A percentile compares a stretch with the other conserved stretches of the same genome.
Conservation (phyloP, 2,888 invertebrate genomes). For the Ryuthela nishihirai region DNA sequence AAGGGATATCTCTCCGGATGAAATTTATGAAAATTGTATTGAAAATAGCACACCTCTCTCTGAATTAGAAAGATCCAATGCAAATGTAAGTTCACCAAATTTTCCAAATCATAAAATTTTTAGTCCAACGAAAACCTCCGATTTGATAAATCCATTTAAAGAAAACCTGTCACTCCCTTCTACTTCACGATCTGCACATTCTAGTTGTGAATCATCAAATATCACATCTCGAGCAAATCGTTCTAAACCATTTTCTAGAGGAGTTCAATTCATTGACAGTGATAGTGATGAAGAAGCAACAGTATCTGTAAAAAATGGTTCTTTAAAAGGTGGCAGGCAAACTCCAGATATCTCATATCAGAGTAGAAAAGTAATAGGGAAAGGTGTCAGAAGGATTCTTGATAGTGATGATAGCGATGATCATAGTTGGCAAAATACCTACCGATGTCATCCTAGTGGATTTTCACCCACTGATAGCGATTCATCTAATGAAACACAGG, state of each 20-base stretch:
- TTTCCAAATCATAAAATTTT: no score
- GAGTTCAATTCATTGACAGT: conserved; percentile 17
- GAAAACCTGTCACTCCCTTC: no score
- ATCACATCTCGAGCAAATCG: not conserved
- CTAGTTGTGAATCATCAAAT: not conserved
- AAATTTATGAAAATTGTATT: no score
- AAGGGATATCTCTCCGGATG: no score
- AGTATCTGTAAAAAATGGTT: conserved; percentile 6
- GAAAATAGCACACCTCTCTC: no score
- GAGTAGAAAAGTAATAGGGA: conserved; percentile 3
- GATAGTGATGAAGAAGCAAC: conserved; percentile 24
- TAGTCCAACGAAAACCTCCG: no score
- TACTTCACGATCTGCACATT: no score
- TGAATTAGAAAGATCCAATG: no score
- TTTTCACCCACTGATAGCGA: conserved; percentile 26
- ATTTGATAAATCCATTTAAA: no score
- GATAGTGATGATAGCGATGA: conserved; percentile 20
- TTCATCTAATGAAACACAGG: not conserved
- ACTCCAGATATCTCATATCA: conserved; percentile 2
- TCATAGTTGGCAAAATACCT: not conserved
- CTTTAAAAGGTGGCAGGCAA: conserved; percentile 28
- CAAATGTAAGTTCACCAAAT: no score
- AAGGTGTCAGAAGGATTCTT: conserved; percentile 3
- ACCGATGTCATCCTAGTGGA: conserved; percentile 8
- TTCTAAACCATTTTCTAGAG: not conserved